phyloP scores from a whole-genome alignment of 2,888 invertebrate species.

The Mesopsocus fuscifrons region DNA sequence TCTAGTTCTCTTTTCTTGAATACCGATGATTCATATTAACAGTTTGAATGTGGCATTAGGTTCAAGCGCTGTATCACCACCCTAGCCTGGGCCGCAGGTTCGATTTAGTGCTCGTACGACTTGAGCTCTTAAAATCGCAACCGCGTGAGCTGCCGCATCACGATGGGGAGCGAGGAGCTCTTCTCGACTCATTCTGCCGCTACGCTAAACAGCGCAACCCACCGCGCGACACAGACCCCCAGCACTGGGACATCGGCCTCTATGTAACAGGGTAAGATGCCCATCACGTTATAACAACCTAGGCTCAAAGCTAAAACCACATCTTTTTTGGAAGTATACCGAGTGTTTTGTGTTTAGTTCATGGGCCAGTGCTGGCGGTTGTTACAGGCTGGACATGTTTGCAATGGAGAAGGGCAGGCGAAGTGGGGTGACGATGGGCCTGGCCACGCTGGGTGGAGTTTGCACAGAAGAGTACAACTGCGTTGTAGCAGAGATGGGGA shows the following conservation, averaged over 20 bases:
- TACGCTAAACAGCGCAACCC: constrained; percentile 48
- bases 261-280: constrained; percentile 54
- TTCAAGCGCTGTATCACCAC: constrained; percentile 63
- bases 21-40: no score
- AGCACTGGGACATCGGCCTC: constrained; percentile 65
- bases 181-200: constrained; percentile 56
- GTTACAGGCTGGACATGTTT: constrained; percentile 55
- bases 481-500: constrained; percentile 59
- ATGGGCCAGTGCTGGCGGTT: neutral
- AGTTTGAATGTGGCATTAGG: no score
- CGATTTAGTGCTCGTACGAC: constrained; percentile 45
- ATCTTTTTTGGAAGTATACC: constrained; percentile 8
- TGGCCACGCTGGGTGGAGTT: constrained; percentile 62
- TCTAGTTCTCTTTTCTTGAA: constrained; percentile 6
- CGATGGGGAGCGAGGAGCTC: constrained; percentile 41
- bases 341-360: constrained; percentile 14
- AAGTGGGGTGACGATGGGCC: constrained; percentile 55
- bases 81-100: constrained; percentile 44
- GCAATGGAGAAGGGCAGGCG: constrained; percentile 46
- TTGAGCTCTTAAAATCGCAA: constrained; percentile 49
- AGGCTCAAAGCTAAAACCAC: constrained; percentile 4
- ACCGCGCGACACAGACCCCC: constrained; percentile 41
- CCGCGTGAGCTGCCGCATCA: constrained; percentile 39
- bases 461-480: constrained; percentile 53
- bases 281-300: no score